Percentiles rank a stretch among this genome's conserved stretches.
phyloP scores from a whole-genome alignment of 1,140 invertebrate genomes.

The Ericerus pela region DNA sequence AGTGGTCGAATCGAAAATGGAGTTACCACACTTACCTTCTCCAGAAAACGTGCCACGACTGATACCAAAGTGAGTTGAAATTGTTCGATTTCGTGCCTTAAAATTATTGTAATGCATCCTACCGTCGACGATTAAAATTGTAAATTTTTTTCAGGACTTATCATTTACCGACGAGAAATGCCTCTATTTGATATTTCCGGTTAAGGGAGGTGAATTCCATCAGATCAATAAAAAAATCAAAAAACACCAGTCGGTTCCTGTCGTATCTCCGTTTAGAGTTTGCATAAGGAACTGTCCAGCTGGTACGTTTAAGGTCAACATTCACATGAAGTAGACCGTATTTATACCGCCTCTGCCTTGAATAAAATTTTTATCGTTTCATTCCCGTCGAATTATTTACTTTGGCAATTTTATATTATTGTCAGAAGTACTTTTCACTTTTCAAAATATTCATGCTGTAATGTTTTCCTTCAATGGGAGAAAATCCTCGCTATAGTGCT shows the following conservation, averaged over 20 bases:
- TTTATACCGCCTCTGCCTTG: too few species aligned
- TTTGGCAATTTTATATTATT: too few species aligned
- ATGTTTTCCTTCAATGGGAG: too few species aligned
- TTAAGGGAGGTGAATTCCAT: slow-evolving; percentile 68
- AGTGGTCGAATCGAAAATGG: slow-evolving; percentile 57
- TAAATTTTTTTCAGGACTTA: too few species aligned
- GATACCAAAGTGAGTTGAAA: slow-evolving; percentile 43
- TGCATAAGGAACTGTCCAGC: slow-evolving; percentile 68
- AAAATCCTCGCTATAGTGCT: too few species aligned
- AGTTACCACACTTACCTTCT: slow-evolving; percentile 61
- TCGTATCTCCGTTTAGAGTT: slow-evolving; percentile 59
- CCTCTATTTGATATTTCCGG: slow-evolving; percentile 75
- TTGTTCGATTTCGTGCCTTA: neutral
- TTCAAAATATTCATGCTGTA: too few species aligned
- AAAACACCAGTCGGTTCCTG: slow-evolving; percentile 61
- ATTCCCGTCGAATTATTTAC: too few species aligned
- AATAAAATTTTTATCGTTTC: too few species aligned
- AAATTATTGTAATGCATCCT: too few species aligned
- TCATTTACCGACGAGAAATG: slow-evolving; percentile 69
- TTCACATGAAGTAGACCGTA: too few species aligned
- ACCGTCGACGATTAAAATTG: too few species aligned
- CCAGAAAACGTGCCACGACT: slow-evolving; percentile 56
- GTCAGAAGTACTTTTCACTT: too few species aligned
- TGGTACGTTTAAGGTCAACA: slow-evolving; percentile 33
- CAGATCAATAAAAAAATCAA: slow-evolving; percentile 69